Percentiles rank a stretch among this genome's conserved stretches.
phyloP scores from a whole-genome alignment of 2,113 vertebrate genomes.

The Sarotherodon lohbergeri region DNA sequence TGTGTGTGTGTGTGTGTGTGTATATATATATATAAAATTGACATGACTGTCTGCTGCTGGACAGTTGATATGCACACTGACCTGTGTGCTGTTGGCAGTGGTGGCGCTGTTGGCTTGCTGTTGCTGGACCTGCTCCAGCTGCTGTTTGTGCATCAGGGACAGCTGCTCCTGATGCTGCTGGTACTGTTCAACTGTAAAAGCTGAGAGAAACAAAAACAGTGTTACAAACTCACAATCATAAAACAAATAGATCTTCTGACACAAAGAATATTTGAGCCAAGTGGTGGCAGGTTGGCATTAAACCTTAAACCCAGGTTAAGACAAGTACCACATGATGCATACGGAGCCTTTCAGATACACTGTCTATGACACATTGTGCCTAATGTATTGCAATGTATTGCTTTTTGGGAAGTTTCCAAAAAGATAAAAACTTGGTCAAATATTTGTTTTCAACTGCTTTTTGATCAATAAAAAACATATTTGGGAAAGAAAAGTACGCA shows the following conservation, averaged over 20 bases:
- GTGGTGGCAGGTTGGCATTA: not conserved
- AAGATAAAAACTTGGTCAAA: not conserved
- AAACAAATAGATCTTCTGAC: not conserved
- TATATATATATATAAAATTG: not conserved
- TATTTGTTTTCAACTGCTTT: not conserved
- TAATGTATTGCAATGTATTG: not conserved
- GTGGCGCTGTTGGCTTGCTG: slow-evolving; percentile 75
- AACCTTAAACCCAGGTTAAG: not conserved
- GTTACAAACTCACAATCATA: not conserved
- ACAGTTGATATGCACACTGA: slow-evolving; percentile 1
- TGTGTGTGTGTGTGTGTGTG: too few species aligned
- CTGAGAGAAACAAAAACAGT: slow-evolving; percentile 59
- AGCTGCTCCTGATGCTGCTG: slow-evolving; percentile 98
- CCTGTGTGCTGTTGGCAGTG: slow-evolving; percentile 67
- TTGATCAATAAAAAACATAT: not conserved
- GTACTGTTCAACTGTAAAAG: slow-evolving; percentile 96
- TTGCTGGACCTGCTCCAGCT: slow-evolving; percentile 93
- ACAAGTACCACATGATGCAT: not conserved
- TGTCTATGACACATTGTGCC: not conserved
- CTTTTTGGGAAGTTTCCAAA: too few species aligned
- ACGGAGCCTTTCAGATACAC: not conserved
- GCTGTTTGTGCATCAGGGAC: slow-evolving; percentile 97
- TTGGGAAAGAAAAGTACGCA: not conserved
- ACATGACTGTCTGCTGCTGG: not conserved
- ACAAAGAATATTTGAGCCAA: not conserved